A percentile compares a stretch with the other conserved stretches of the same genome.
Conservation (phyloP, 2,888 invertebrate genomes). For the Leistus spinibarbis region DNA sequence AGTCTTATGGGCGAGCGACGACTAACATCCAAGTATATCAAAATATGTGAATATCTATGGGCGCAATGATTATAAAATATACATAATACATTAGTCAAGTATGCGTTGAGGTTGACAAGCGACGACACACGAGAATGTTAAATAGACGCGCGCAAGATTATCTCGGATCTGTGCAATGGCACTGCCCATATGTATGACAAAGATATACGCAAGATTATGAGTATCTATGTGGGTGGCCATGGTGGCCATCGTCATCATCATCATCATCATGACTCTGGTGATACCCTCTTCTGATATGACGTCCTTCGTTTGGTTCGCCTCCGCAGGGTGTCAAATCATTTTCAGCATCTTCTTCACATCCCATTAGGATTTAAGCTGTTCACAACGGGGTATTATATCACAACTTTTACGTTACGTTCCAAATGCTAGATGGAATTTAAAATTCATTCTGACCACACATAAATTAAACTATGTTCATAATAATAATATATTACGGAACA, state of each 20-base stretch:
- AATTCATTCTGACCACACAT: too few relatives aligned
- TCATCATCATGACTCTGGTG: not conserved
- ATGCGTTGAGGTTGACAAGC: slow-evolving; percentile 49
- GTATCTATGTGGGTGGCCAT: not conserved
- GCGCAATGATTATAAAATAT: slow-evolving; percentile 41
- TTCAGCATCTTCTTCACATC: too few relatives aligned
- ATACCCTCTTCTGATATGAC: not conserved
- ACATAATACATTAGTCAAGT: slow-evolving; percentile 53
- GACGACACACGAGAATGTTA: slow-evolving; percentile 52
- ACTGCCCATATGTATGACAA: not conserved
- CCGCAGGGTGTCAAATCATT: not conserved
- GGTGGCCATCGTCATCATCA: not conserved
- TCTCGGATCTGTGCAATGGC: not conserved
- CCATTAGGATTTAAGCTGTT: too few relatives aligned
- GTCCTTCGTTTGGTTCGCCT: not conserved
- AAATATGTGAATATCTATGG: too few relatives aligned
- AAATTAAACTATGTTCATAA: too few relatives aligned
- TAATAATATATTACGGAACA: too few relatives aligned
- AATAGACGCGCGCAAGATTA: slow-evolving; percentile 14
- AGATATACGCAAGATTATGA: not conserved
- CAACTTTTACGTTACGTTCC: too few relatives aligned
- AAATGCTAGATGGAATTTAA: too few relatives aligned
- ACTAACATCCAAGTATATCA: too few relatives aligned
- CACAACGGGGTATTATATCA: too few relatives aligned
- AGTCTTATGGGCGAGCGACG: too few relatives aligned